Conservation (phyloP, 2,113 vertebrate genomes). For the Pipra filicauda region DNA sequence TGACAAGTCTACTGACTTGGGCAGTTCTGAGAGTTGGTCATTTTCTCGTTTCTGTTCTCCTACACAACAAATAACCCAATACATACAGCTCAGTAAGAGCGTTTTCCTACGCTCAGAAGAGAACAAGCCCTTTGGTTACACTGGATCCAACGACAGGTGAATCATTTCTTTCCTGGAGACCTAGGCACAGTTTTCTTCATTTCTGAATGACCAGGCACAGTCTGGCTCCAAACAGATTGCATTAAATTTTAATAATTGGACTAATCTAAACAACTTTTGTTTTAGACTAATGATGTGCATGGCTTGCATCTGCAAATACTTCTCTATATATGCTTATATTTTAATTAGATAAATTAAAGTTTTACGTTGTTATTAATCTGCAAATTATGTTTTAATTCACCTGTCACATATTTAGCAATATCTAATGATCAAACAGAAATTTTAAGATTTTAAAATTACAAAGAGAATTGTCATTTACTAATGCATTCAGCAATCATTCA, state of each 20-base stretch:
- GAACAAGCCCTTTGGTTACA: not conserved
- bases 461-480: conserved; percentile 3
- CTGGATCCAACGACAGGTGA: not conserved
- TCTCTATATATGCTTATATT: not conserved
- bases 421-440: not conserved
- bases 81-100: not conserved
- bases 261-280: not conserved
- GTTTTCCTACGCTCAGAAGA: not conserved
- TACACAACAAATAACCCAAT: not conserved
- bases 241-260: not conserved
- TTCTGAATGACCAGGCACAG: not conserved
- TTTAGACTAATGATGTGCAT: not conserved
- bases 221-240: not conserved
- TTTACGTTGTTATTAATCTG: not conserved
- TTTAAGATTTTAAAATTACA: conserved; percentile 10
- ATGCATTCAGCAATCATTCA: conserved; percentile 18
- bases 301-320: not conserved
- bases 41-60: not conserved
- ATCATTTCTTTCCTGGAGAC: not conserved
- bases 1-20: not conserved
- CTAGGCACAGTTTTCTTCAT: not conserved
- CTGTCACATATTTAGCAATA: not conserved
- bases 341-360: not conserved
- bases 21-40: not conserved
- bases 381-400: not conserved